Evolutionary conservation across 2,113 vertebrate species (phyloP).

Genomic region (Athene cunicularia): DNA sequence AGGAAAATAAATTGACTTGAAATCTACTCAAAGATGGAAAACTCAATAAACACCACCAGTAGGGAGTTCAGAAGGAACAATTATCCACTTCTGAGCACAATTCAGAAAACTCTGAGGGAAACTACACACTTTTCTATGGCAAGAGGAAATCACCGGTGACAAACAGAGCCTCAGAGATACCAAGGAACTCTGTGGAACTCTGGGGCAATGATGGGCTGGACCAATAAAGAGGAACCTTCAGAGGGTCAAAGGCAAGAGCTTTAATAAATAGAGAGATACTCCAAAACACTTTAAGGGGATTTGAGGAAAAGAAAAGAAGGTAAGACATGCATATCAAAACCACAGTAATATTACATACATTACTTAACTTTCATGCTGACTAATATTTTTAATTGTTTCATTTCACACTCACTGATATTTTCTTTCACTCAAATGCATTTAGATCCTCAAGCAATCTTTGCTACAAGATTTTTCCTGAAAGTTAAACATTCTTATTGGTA

Average conservation of each 20-base stretch:
- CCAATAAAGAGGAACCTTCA: not conserved
- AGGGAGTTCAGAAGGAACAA: conserved; percentile 8
- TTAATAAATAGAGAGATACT: not conserved
- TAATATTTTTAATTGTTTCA: not conserved
- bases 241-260: not conserved
- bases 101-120: not conserved
- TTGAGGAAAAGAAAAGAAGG: not conserved
- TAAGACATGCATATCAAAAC: not conserved
- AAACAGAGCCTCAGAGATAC: not conserved
- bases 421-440: not conserved
- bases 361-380: not conserved
- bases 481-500: not conserved
- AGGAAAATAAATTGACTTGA: conserved; percentile 18
- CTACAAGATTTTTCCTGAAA: not conserved
- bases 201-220: not conserved
- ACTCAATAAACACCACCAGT: not conserved
- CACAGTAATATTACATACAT: not conserved
- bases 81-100: not conserved
- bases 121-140: not conserved
- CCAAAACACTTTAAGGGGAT: not conserved
- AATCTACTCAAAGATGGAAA: not conserved
- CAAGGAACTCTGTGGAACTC: not conserved
- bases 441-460: not conserved
- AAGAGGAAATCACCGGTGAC: not conserved
- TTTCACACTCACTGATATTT: not conserved